Evolutionary conservation across 2,888 invertebrate species (phyloP).

Genomic region (Zygogramma bicolorata): DNA sequence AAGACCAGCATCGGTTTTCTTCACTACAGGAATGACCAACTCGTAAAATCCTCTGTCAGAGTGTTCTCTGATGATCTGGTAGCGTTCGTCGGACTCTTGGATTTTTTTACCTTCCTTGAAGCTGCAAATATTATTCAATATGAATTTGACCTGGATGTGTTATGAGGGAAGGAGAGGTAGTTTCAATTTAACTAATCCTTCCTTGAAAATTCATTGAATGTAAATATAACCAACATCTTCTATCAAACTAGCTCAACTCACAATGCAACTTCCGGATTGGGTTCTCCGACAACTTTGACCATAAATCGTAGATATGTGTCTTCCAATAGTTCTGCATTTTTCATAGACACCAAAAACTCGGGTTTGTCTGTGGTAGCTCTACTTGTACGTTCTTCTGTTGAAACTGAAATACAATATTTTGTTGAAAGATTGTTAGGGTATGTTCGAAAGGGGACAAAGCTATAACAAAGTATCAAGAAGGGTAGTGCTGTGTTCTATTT

Average conservation of each 20-base stretch:
- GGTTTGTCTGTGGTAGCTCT: slow-evolving; percentile 81
- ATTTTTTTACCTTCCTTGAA: slow-evolving; percentile 86
- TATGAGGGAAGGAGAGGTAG: too few species aligned
- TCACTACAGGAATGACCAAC: slow-evolving; percentile 86
- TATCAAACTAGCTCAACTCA: slow-evolving; percentile 69
- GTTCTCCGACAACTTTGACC: slow-evolving; percentile 89
- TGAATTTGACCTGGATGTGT: too few species aligned
- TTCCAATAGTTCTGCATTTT: slow-evolving; percentile 88
- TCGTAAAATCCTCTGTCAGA: slow-evolving; percentile 89
- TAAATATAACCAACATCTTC: neutral
- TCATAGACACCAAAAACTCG: slow-evolving; percentile 85
- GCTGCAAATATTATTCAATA: too few species aligned
- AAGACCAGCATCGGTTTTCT: slow-evolving; percentile 80
- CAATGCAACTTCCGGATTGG: slow-evolving; percentile 92
- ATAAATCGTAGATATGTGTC: slow-evolving; percentile 90
- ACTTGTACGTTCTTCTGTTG: slow-evolving; percentile 77
- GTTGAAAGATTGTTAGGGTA: too few species aligned
- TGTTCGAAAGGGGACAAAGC: too few species aligned
- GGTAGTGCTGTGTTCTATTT: too few species aligned
- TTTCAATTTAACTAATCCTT: too few species aligned
- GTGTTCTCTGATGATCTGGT: slow-evolving; percentile 79
- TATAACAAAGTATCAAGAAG: too few species aligned
- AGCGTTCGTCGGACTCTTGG: slow-evolving; percentile 74
- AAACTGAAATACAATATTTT: slow-evolving; percentile 68
- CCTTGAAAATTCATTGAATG: neutral